Conservation (phyloP, 2,113 vertebrate genomes). For the Lamprologus sp. region DNA sequence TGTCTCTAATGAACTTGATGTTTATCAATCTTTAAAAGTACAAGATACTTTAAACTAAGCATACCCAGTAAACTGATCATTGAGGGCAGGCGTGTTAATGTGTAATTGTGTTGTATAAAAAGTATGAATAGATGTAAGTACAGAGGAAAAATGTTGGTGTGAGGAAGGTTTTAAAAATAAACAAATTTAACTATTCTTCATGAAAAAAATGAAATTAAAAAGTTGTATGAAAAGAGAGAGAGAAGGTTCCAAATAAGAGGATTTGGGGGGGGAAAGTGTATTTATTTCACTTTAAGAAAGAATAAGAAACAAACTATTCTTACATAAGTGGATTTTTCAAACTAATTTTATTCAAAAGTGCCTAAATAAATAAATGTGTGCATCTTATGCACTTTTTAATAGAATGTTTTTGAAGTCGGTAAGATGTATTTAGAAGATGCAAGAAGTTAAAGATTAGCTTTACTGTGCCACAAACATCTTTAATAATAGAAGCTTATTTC, state of each 20-base stretch:
- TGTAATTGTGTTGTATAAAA: not conserved
- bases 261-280: rapidly evolving
- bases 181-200: not conserved
- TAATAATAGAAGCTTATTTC: not conserved
- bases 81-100: not conserved
- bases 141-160: not conserved
- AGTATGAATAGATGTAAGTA: not conserved
- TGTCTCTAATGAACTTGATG: not conserved
- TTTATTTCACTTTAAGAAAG: not conserved
- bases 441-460: not conserved
- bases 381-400: not conserved
- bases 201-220: not conserved
- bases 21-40: not conserved
- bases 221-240: not conserved
- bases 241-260: not conserved
- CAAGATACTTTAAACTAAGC: not conserved
- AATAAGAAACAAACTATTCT: not conserved
- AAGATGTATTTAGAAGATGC: not conserved
- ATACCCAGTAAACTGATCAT: not conserved
- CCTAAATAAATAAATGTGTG: not conserved
- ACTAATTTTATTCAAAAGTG: not conserved
- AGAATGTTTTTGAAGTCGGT: not conserved
- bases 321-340: not conserved
- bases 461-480: not conserved
- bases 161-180: not conserved